phyloP scores from a whole-genome alignment of 2,888 invertebrate species.

The Lydus trimaculatus region DNA sequence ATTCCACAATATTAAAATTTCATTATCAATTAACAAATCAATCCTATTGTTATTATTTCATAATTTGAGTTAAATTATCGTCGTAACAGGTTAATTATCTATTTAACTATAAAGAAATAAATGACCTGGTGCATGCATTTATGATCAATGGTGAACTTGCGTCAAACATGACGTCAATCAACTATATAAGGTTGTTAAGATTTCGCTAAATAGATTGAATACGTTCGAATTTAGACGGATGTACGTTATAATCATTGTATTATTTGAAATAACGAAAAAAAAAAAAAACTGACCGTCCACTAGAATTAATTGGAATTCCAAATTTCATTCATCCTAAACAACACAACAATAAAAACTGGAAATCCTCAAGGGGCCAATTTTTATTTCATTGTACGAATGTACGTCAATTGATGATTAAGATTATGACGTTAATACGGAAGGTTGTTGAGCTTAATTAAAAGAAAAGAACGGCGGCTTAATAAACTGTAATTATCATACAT shows the following conservation, averaged over 20 bases:
- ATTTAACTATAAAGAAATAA: not conserved
- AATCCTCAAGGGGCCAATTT: not conserved
- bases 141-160: constrained; percentile 37
- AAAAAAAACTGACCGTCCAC: not conserved
- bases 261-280: constrained; percentile 9
- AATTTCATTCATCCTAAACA: no score
- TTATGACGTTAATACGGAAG: constrained; percentile 1
- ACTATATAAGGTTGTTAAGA: constrained; percentile 50
- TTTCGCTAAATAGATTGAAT: constrained; percentile 38
- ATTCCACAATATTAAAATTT: no score
- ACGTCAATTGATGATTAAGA: constrained; percentile 5
- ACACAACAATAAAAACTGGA: not conserved
- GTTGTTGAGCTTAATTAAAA: not conserved
- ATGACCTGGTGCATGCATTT: constrained; percentile 13
- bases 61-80: not conserved
- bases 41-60: not conserved
- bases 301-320: no score
- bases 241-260: constrained; percentile 23
- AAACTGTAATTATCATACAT: not conserved
- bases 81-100: constrained; percentile 7
- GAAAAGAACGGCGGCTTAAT: not conserved
- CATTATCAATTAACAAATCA: not conserved
- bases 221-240: constrained; percentile 24
- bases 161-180: constrained; percentile 51
- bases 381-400: not conserved